Conservation (phyloP, 2,797 vertebrate species). For the Otolemur crassicaudatus region DNA sequence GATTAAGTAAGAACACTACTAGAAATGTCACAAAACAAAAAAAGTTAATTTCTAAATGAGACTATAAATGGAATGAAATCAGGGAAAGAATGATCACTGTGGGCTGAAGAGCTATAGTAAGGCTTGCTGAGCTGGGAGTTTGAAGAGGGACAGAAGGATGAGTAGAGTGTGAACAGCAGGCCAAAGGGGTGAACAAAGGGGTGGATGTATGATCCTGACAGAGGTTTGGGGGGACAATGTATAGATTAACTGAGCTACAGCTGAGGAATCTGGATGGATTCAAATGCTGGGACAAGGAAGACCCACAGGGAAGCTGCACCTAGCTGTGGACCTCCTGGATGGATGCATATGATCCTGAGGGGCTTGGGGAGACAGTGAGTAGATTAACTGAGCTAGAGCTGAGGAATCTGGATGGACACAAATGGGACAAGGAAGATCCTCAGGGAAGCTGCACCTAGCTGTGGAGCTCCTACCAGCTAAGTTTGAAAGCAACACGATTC, state of each 20-base stretch:
- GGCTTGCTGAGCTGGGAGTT: not conserved
- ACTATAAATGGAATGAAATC: not conserved
- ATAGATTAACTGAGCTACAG: not conserved
- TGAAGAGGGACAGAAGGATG: not conserved
- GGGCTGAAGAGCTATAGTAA: not conserved
- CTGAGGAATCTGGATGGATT: not conserved
- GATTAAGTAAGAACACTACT: not conserved
- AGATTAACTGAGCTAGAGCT: not conserved
- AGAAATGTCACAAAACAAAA: not conserved
- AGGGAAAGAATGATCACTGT: not conserved
- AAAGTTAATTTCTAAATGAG: not conserved
- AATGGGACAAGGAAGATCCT: not conserved
- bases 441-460: not conserved
- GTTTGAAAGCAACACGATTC: not conserved
- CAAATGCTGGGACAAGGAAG: not conserved
- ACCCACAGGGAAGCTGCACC: not conserved
- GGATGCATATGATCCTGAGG: not conserved
- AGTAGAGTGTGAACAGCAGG: not conserved
- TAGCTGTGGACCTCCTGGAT: too few relatives aligned
- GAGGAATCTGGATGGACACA: not conserved
- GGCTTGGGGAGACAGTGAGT: not conserved
- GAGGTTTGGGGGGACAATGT: not conserved
- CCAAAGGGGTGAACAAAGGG: not conserved
- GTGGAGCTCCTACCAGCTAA: not conserved
- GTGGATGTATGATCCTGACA: not conserved